Evolutionary conservation across 2,888 invertebrate species (phyloP), one percentile per base, ranked within the genome.

Genomic region (Odontomyia ornata): DNA sequence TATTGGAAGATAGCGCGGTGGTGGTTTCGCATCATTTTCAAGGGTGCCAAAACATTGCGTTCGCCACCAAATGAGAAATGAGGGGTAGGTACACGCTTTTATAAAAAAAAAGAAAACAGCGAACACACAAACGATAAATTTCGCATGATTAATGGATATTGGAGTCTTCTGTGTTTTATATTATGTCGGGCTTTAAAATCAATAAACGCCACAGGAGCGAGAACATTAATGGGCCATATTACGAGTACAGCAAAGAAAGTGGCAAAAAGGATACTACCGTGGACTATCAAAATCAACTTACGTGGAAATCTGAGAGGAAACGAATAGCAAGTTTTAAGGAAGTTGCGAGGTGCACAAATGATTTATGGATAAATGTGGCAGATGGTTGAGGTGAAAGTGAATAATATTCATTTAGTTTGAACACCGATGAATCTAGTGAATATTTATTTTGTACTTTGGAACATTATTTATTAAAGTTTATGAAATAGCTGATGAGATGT

Each of bases 41-140:
- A 43, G 52, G 64, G 30, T 64, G 25, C 18, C 36, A 30, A 23
- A 36, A 36, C 36, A 36, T 36, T 36, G 36, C 36, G 36, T 36
- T 27, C 52, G 52, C n/a, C 52, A 52, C 15, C 52, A 60, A 36
- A 27, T 7, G 62, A 65, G 69, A 25, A n/a, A 47, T 23, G 25
- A 27, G 25, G 75, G 56, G 52, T 65, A 77, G 76, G 76, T 75
- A 75, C 25, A 25, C 62, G 27, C 27, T 62, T 76, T 78, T 78
- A 75, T 23, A 43, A 36, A 13, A 67, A 64, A 30, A 76, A 36
- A 36, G 9, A 36, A 36, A 36, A 36, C 36, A n/a, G n/a, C n/a
- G n/a, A n/a, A n/a, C n/a, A 77, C 77, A 73, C 72, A 75, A 77
- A 76, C 76, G 75, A 79, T 79, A 79, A 77, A 79, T 79, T 79